Conservation (phyloP, 2,888 invertebrate species). For the Drosophila ustulata region DNA sequence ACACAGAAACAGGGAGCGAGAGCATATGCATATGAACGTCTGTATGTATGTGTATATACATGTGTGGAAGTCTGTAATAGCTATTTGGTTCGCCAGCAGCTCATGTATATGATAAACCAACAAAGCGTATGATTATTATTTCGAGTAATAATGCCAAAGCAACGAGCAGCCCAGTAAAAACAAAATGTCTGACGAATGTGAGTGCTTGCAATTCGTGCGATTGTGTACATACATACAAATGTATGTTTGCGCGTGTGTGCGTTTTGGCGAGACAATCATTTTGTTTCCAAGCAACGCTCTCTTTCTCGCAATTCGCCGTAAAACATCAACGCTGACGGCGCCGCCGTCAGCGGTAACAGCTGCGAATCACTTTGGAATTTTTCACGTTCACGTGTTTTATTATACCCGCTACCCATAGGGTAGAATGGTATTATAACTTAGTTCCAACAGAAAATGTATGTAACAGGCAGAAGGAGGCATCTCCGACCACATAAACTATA, state of each 20-base stretch:
- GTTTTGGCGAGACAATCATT: constrained; percentile 44
- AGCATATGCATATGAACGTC: too few species aligned
- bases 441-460: too few species aligned
- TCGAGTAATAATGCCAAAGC: constrained; percentile 64
- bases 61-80: constrained; percentile 16
- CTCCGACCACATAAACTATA: too few species aligned
- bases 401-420: too few species aligned
- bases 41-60: neutral
- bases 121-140: constrained; percentile 76
- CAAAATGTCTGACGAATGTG: constrained; percentile 65
- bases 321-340: constrained; percentile 27
- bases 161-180: constrained; percentile 59
- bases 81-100: constrained; percentile 23
- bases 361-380: constrained; percentile 73
- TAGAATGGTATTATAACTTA: too few species aligned
- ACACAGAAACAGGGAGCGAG: too few species aligned
- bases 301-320: constrained; percentile 54
- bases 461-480: too few species aligned
- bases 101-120: constrained; percentile 50
- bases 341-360: constrained; percentile 64
- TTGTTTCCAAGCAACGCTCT: constrained; percentile 67
- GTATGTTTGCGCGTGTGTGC: neutral
- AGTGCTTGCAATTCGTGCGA: constrained; percentile 20
- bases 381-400: constrained; percentile 82
- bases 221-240: constrained; percentile 10